These are phyloP conservation scores for Sprattus sprattus DNA, from an alignment of 2,113 vertebrate species.

Conservation along the genomic window DNA sequence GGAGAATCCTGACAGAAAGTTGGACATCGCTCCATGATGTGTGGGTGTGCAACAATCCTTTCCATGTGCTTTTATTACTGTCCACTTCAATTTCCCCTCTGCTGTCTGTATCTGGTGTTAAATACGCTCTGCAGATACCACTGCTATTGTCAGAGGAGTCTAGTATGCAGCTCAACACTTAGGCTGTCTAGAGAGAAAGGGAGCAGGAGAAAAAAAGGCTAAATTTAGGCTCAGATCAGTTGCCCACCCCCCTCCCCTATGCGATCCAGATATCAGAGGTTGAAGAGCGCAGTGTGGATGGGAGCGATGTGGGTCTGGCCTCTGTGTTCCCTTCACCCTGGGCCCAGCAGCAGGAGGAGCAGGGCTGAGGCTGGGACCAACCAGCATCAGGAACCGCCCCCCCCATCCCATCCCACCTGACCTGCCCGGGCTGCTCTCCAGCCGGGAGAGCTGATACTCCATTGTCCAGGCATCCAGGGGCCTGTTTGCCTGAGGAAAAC, in stretches of 20 bases:
- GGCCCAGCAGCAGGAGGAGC: too few relatives aligned
- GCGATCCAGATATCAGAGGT: too few relatives aligned
- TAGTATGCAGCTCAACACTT: neutral
- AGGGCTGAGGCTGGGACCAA: too few relatives aligned
- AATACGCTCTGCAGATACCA: too few relatives aligned
- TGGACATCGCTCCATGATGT: neutral
- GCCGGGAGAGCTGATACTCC: constrained; percentile 3
- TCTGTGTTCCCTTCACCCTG: too few relatives aligned
- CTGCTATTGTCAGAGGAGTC: neutral
- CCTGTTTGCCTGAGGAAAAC: neutral
- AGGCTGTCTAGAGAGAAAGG: neutral
- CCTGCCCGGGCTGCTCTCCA: neutral
- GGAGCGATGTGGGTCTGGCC: too few relatives aligned
- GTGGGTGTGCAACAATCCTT: neutral
- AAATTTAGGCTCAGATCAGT: neutral
- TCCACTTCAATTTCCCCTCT: too few relatives aligned
- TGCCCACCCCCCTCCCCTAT: neutral
- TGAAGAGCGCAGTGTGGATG: too few relatives aligned
- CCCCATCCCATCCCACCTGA: neutral
- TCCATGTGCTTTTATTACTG: neutral
- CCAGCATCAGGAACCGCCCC: too few relatives aligned
- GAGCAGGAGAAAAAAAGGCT: neutral
- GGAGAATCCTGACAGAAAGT: neutral
- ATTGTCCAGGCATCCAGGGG: neutral
- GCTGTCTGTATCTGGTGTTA: too few relatives aligned